Evolutionary conservation across 1,140 invertebrate genomes (phyloP).

Genomic region (Anagrus nilaparvatae): DNA sequence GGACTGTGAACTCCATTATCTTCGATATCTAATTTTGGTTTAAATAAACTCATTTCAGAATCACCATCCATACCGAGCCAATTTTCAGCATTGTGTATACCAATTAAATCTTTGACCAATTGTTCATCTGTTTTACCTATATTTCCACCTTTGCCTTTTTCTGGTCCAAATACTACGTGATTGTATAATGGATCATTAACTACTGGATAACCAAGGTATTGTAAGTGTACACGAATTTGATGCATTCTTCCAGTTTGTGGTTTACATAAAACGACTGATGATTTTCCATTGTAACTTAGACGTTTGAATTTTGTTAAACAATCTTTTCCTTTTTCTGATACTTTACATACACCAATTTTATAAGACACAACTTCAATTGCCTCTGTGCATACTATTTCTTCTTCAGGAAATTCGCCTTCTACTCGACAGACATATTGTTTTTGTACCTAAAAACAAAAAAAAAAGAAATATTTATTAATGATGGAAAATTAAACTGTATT

Average conservation of each 20-base stretch:
- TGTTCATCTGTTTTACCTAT: constrained; percentile 87
- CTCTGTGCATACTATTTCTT: constrained; percentile 66
- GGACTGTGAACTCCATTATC: constrained; percentile 38
- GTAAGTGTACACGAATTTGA: constrained; percentile 97
- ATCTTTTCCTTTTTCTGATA: constrained; percentile 81
- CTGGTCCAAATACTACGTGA: constrained; percentile 78
- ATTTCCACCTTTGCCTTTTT: constrained; percentile 85
- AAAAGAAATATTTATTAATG: no score
- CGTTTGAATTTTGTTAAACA: constrained; percentile 84
- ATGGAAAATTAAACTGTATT: no score
- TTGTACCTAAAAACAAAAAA: no score
- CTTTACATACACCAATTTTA: constrained; percentile 91
- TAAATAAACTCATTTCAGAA: constrained; percentile 69
- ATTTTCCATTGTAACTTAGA: constrained; percentile 74
- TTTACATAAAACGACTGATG: constrained; percentile 86
- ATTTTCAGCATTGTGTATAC: constrained; percentile 86
- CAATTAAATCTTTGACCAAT: constrained; percentile 78
- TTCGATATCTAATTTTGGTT: constrained; percentile 56
- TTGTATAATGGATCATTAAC: constrained; percentile 96
- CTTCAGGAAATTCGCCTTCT: constrained; percentile 93
- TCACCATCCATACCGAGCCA: constrained; percentile 87
- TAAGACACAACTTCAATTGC: constrained; percentile 90
- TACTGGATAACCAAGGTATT: constrained; percentile 94
- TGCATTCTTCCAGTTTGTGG: constrained; percentile 96
- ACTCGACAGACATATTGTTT: constrained; percentile 98